These are phyloP conservation scores for Heteromurus nitidus DNA, from an alignment of 2,888 invertebrate genomes.

Conservation along the genomic window DNA sequence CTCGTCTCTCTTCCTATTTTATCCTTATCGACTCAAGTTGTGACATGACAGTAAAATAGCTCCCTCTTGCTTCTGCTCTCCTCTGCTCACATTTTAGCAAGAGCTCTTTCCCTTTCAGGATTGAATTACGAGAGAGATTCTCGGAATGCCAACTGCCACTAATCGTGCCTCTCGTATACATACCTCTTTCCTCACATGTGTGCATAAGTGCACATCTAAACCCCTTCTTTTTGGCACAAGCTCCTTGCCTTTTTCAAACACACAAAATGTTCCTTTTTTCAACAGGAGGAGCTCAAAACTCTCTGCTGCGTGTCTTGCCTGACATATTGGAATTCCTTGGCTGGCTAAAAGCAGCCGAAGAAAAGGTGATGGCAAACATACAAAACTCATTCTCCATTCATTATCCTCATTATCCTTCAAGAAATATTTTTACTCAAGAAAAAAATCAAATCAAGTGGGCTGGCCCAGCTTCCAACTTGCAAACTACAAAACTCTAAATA, in stretches of 20 bases:
- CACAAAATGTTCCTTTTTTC: not conserved
- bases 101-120: too few species aligned
- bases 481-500: too few species aligned
- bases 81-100: not conserved
- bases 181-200: not conserved
- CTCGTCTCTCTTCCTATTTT: conserved; percentile 2
- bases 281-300: too few species aligned
- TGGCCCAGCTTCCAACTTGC: too few species aligned
- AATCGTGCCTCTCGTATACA: not conserved
- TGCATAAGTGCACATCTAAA: not conserved
- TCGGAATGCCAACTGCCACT: conserved; percentile 49
- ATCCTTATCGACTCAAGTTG: conserved; percentile 18
- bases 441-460: too few species aligned
- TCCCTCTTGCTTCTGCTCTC: not conserved
- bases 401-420: conserved; percentile 17
- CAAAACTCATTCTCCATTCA: conserved; percentile 27
- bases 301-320: conserved; percentile 25
- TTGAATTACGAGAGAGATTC: conserved; percentile 48
- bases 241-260: conserved; percentile 10
- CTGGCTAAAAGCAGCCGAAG: not conserved
- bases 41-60: conserved; percentile 34
- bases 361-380: conserved; percentile 6
- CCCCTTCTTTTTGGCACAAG: conserved; percentile 35
- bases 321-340: conserved; percentile 34
- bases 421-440: too few species aligned